Evolutionary conservation across 2,113 vertebrate genomes (phyloP).

Genomic region (Orientallactaga bullata): DNA sequence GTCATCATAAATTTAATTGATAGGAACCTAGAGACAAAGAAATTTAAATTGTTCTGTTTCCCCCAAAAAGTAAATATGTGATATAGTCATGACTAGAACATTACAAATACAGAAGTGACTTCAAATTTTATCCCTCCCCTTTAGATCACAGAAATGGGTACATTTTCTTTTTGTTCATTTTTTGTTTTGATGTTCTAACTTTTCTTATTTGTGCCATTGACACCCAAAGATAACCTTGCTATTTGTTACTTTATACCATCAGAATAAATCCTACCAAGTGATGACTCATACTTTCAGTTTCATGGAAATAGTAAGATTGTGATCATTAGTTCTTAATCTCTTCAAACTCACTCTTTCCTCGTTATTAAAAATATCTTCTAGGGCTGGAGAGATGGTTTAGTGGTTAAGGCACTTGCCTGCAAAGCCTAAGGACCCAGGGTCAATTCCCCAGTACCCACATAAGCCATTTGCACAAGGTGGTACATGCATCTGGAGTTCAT

Average conservation of each 20-base stretch:
- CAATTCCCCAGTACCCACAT: no score
- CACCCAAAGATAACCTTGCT: background rate
- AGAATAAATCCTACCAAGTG: background rate
- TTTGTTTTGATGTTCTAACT: background rate
- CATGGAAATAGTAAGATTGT: conserved; percentile 30
- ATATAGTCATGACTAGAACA: background rate
- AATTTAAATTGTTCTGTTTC: conserved; percentile 27
- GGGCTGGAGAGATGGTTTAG: no score
- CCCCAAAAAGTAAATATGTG: background rate
- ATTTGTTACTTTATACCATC: conserved; percentile 8
- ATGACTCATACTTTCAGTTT: background rate
- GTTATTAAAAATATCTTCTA: background rate
- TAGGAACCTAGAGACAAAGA: conserved; percentile 10
- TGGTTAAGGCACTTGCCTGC: no score
- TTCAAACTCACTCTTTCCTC: background rate
- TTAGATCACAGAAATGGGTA: background rate
- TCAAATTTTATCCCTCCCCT: background rate
- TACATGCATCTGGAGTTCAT: no score
- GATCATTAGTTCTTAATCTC: background rate
- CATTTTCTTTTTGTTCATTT: conserved; percentile 39
- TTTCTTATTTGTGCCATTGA: background rate
- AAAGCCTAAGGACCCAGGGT: no score
- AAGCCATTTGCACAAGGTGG: no score
- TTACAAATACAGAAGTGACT: background rate
- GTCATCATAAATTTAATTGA: conserved; percentile 25